Percentiles rank a stretch among this genome's conserved stretches.
Conservation (phyloP, 1,140 invertebrate genomes). For the Pogonus chalceus region DNA sequence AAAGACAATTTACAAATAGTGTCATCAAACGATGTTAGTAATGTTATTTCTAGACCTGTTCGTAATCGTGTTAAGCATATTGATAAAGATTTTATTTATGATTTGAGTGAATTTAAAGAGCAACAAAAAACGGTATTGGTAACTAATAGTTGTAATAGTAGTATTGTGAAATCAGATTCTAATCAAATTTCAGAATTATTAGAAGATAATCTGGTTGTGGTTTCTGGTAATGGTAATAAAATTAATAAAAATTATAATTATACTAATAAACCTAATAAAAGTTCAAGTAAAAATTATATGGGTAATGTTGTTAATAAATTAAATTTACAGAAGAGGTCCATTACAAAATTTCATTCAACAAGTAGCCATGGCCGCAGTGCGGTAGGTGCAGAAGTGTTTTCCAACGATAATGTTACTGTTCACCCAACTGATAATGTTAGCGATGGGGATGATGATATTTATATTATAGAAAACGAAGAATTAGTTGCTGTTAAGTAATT, state of each 20-base stretch:
- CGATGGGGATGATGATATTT: conserved; percentile 1
- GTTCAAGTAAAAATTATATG: neutral
- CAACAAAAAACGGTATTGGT: neutral
- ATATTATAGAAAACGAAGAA: conserved; percentile 4
- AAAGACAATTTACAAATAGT: neutral
- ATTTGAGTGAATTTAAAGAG: conserved; percentile 33
- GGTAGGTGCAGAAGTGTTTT: neutral
- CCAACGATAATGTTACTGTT: conserved; percentile 1
- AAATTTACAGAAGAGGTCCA: neutral
- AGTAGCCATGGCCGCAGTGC: neutral
- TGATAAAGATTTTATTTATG: conserved; percentile 59
- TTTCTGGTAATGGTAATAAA: neutral
- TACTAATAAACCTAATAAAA: neutral
- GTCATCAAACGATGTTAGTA: neutral
- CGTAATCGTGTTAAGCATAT: conserved; percentile 52
- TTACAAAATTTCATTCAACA: neutral
- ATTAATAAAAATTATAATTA: neutral
- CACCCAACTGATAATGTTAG: neutral
- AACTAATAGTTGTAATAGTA: neutral
- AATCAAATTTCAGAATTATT: neutral
- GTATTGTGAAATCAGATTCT: neutral
- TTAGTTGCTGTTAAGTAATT: neutral
- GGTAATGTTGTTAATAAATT: neutral
- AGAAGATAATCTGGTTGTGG: too few relatives aligned
- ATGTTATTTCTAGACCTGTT: conserved; percentile 37